Evolutionary conservation across 2,797 vertebrate species (phyloP), one percentile per base, ranked within the genome.

Genomic region (Chanos chanos): DNA sequence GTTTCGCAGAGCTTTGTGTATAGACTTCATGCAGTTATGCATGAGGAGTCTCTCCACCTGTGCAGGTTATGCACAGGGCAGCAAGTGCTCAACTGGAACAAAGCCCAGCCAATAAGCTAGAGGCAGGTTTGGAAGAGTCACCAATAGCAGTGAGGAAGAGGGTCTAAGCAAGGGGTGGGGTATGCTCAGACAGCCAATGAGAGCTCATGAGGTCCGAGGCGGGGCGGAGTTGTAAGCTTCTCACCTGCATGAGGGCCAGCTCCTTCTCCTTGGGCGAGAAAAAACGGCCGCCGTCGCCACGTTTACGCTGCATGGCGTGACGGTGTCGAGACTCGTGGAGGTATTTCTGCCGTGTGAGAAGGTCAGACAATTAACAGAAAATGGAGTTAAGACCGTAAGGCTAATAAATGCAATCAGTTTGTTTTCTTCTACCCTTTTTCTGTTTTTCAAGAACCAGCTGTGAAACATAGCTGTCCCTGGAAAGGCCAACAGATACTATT

Each of bases 281-380:
- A 86, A 99, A 99, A 1, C 95, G 91, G 0, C 96, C 95, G 0
- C 96, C 96, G 61, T 99, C 96, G 36, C 96, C 95, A 1, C 95
- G 85, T 48, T 99, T 98, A 34, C 96, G 83, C 69, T 97, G 94
- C 96, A 99, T 99, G 41, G 96, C 96, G 7, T 99, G 96, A 33
- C 92, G 92, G 64, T 99, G 96, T 48, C 96, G 89, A 12, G 96
- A 99, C 66, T 99, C 96, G 0, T 98, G 97, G 4, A 99, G 83
- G 61, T 99, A 99, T 95, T 99, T 99, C 96, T 99, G 79, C 16
- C 52, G 68, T 0, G 31, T 39, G 8, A 40, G 19, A 12, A 19
- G 4, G 9, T n/a, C n/a, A n/a, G n/a, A n/a, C n/a, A n/a, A n/a
- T n/a, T n/a, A n/a, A n/a, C 18, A 21, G 1, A n/a, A n/a, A 12